These are phyloP conservation scores for Congeria kusceri DNA, from an alignment of 2,888 invertebrate species.

Conservation along the genomic window DNA sequence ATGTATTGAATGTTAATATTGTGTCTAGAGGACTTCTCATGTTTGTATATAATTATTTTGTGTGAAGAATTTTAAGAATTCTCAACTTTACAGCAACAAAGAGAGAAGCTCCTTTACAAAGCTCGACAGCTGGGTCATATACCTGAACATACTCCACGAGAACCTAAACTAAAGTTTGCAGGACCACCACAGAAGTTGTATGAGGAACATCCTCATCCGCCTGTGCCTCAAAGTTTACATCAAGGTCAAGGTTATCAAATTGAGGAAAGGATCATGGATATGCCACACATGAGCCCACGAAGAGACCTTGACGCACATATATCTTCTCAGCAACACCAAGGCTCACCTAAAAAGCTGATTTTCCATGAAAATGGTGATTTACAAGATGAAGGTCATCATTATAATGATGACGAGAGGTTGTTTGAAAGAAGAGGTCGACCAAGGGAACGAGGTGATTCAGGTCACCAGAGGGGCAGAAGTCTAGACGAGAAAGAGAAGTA, in stretches of 20 bases:
- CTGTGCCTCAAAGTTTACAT: background rate
- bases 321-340: background rate
- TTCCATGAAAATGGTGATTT: conserved; percentile 14
- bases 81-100: conserved; percentile 52
- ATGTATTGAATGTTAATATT: too few species aligned
- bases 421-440: conserved; percentile 21
- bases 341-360: conserved; percentile 12
- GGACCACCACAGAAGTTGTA: background rate
- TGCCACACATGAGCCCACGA: conserved; percentile 39
- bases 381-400: conserved; percentile 14
- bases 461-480: conserved; percentile 1
- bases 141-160: conserved; percentile 20
- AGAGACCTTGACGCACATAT: background rate
- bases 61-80: too few species aligned
- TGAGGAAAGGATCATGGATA: conserved; percentile 36
- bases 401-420: conserved; percentile 17
- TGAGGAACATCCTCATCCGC: conserved; percentile 2
- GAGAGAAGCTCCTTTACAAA: conserved; percentile 46
- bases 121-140: conserved; percentile 33
- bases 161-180: background rate
- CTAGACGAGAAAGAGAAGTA: conserved; percentile 30
- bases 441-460: conserved; percentile 1
- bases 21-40: too few species aligned
- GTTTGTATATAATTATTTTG: too few species aligned
- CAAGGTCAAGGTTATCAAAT: conserved; percentile 10